Conservation (phyloP, 2,113 vertebrate genomes). For the Beaufortia kweichowensis region DNA sequence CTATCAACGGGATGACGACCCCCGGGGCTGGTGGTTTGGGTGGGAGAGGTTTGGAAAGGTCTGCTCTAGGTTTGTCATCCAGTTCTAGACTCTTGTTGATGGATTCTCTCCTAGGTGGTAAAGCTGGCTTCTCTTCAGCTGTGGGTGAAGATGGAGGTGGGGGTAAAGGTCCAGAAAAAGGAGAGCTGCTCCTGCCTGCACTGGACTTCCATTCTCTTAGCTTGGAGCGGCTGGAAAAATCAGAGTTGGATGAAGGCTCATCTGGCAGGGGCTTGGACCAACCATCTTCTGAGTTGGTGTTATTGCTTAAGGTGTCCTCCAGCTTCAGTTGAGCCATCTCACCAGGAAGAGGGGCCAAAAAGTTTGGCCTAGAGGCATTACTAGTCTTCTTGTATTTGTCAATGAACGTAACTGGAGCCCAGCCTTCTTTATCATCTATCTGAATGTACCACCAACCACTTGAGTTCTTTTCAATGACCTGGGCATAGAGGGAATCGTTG, state of each 20-base stretch:
- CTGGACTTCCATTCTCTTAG: conserved; percentile 86
- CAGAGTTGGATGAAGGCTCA: conserved; percentile 75
- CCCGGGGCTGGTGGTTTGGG: conserved; percentile 84
- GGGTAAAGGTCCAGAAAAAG: conserved; percentile 64
- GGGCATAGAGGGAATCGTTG: background rate
- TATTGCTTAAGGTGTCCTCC: conserved; percentile 64
- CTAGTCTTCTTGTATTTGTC: conserved; percentile 99
- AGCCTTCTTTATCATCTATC: conserved; percentile 96
- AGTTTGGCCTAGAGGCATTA: conserved; percentile 87
- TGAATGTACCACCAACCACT: conserved; percentile 99
- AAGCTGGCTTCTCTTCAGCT: conserved; percentile 90
- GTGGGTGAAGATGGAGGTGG: conserved; percentile 73
- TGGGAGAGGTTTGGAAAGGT: conserved; percentile 78
- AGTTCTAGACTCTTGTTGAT: conserved; percentile 89
- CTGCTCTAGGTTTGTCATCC: conserved; percentile 79
- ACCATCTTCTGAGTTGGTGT: conserved; percentile 66
- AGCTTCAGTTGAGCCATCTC: conserved; percentile 86
- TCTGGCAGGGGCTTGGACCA: conserved; percentile 89
- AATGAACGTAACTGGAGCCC: conserved; percentile 94
- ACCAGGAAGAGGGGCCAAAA: conserved; percentile 86
- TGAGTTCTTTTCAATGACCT: conserved; percentile 97
- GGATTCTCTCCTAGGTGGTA: conserved; percentile 90
- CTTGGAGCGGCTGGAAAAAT: conserved; percentile 76
- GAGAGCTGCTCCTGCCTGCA: conserved; percentile 64
- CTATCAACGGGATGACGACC: conserved; percentile 79